Percentiles rank a stretch among this genome's conserved stretches.
phyloP scores from a whole-genome alignment of 2,888 invertebrate genomes.

The Rotaria socialis region DNA sequence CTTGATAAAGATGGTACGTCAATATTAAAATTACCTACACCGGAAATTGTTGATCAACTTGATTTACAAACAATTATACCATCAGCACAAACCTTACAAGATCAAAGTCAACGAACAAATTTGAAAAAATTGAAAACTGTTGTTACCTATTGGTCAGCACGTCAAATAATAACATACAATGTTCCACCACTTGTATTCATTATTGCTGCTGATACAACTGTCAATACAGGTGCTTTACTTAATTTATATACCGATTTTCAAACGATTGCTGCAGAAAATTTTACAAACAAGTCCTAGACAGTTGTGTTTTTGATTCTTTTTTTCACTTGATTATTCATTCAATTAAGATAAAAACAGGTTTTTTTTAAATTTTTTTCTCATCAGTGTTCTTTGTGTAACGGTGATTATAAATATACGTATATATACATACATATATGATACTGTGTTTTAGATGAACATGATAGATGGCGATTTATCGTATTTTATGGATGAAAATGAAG shows the following conservation, averaged over 20 bases:
- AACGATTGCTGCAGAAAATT: neutral
- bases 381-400: neutral
- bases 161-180: slow-evolving; percentile 27
- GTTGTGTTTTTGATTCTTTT: neutral
- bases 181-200: neutral
- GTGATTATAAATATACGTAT: neutral
- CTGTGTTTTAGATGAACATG: neutral
- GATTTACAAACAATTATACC: slow-evolving; percentile 12
- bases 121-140: slow-evolving; percentile 21
- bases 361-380: neutral
- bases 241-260: slow-evolving; percentile 30
- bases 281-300: neutral
- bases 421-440: neutral
- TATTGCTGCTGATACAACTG: slow-evolving; percentile 29
- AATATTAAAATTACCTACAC: slow-evolving; percentile 24
- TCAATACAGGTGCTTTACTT: slow-evolving; percentile 13
- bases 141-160: slow-evolving; percentile 12
- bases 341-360: neutral
- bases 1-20: slow-evolving; percentile 21
- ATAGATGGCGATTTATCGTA: neutral
- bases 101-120: slow-evolving; percentile 32
- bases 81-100: slow-evolving; percentile 1
- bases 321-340: neutral
- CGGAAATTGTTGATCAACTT: neutral
- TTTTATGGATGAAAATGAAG: neutral